Base-by-base conservation (phyloP, 1,140 invertebrate genomes). In the Cotesia chilonis region DNA sequence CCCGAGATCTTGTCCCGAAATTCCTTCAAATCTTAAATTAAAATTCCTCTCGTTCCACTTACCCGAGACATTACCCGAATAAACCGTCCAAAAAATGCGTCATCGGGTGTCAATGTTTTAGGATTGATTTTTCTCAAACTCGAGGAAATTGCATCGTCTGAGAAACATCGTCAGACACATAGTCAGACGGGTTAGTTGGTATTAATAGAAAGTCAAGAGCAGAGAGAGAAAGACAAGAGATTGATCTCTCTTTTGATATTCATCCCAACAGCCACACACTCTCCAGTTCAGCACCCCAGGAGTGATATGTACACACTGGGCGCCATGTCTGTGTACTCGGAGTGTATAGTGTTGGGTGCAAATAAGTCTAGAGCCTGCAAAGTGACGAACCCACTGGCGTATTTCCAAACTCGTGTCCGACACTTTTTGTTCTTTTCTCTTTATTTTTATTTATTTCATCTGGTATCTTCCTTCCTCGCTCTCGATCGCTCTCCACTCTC, bases 141-240 rank as follows among this genome's bases (percentile, higher is more conserved):
- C 37, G 41, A 63, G 38, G 52, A 41, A 35, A 37, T 59, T 75
- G 76, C 74, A 74, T 77, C 76, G 77, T 55, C 28, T 28, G 0
- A 28, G 67, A 75, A 76, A 77, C 74, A 79, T 77, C 70, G 6
- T 10, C 78, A 81, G 78, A 81, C 75, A 76, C 74, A 76, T 74
- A 77, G 80, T 75, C 78, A 80, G 80, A 81, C 79, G 54, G 72
- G 5, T 5, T 52, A 20, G 63, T 47, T 20, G 59, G 70, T 80
- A 80, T 80, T 80, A 77, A 80, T 80, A 80, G 70, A 38, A 28
- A 67, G 7, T 28, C 17, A 54, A 55, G 57, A 70, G 41, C 28
- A 65, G 7, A n/a, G 35, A 63, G 4, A 37, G 37, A 60, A 36
- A 63, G 10, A 63, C 14, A 12, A 35, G 4, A 38, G 36, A 63